phyloP scores from a whole-genome alignment of 2,797 vertebrate genomes.

The Xiphophorus birchmanni region DNA sequence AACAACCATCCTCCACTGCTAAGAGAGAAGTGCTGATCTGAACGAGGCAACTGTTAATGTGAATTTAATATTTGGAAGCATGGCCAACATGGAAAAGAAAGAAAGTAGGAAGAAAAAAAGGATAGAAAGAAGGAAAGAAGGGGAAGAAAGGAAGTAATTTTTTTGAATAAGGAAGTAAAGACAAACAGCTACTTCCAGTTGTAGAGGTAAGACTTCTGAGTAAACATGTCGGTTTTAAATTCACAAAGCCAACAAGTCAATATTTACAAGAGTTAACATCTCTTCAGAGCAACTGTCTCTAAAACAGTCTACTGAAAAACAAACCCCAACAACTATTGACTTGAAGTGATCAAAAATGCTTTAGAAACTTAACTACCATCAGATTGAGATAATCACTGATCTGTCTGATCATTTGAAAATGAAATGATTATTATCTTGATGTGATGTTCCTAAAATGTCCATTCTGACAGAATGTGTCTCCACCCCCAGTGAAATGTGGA shows the following conservation, averaged over 20 bases:
- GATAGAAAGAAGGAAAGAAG: too few relatives aligned
- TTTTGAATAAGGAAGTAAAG: not conserved
- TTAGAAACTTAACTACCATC: not conserved
- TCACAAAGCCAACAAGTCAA: not conserved
- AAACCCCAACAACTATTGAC: not conserved
- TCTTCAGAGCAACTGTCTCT: not conserved
- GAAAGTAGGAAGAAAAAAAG: too few relatives aligned
- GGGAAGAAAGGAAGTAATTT: not conserved
- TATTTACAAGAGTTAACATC: not conserved
- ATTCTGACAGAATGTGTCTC: conserved; percentile 21
- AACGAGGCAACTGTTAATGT: too few relatives aligned
- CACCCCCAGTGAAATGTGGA: conserved; percentile 40
- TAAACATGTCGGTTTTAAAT: not conserved
- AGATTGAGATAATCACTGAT: not conserved
- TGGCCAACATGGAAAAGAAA: too few relatives aligned
- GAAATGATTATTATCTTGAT: not conserved
- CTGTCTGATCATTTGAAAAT: not conserved
- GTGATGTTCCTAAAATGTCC: conserved; percentile 8
- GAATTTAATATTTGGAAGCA: too few relatives aligned
- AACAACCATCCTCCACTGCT: too few relatives aligned
- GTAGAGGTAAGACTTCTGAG: not conserved
- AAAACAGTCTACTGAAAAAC: not conserved
- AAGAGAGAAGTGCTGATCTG: too few relatives aligned
- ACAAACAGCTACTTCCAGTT: not conserved
- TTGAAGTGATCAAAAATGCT: not conserved